A percentile compares a stretch with the other conserved stretches of the same genome.
These are phyloP conservation scores for Blastobasis lacticolella DNA, from an alignment of 2,888 invertebrate species.

Conservation along the genomic window DNA sequence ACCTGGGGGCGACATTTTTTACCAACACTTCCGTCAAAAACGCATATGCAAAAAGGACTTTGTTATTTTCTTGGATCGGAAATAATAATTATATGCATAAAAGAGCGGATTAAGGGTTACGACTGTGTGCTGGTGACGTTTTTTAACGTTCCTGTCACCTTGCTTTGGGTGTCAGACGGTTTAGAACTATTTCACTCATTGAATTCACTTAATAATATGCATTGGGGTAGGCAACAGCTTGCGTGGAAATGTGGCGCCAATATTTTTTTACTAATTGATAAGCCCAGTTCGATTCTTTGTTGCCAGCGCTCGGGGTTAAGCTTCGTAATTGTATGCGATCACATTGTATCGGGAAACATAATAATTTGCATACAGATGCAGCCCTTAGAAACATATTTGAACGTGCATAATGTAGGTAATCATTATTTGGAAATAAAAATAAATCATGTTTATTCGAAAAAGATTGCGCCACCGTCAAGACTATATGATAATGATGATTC, in stretches of 20 bases:
- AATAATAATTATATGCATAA: conserved; percentile 75
- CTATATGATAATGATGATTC: no score
- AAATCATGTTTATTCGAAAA: no score
- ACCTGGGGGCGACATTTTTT: conserved; percentile 71
- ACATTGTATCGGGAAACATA: no score
- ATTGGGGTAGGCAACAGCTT: conserved; percentile 46
- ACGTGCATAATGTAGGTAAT: no score
- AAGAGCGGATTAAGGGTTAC: conserved; percentile 66
- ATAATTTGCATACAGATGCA: no score
- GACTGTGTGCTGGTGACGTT: conserved; percentile 46
- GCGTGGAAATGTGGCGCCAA: conserved; percentile 13
- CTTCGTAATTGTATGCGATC: no score
- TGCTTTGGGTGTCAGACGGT: conserved; percentile 53
- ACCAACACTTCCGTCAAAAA: conserved; percentile 70
- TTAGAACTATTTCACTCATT: conserved; percentile 39
- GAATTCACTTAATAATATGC: conserved; percentile 57
- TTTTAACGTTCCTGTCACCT: conserved; percentile 66
- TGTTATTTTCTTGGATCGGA: conserved; percentile 70
- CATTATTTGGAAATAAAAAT: no score
- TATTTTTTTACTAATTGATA: conserved; percentile 50
- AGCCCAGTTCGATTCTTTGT: conserved; percentile 30
- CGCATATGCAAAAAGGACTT: conserved; percentile 69
- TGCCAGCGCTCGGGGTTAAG: conserved; percentile 5
- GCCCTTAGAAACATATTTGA: no score
- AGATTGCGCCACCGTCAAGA: no score